These are phyloP conservation scores for Latrodectus elegans DNA, from an alignment of 2,888 invertebrate genomes.

Conservation along the genomic window DNA sequence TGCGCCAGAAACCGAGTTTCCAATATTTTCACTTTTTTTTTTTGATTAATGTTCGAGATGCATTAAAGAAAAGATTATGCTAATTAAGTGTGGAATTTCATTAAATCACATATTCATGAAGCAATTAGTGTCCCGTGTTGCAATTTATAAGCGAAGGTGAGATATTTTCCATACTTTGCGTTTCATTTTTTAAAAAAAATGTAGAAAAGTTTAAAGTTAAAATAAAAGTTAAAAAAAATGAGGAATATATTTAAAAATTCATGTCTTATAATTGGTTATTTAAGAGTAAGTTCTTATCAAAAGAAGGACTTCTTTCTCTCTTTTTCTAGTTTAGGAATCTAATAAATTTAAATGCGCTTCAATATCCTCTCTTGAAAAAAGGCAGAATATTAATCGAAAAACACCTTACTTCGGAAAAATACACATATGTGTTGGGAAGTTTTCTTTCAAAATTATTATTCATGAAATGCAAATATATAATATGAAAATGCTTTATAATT, in stretches of 20 bases:
- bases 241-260: background rate
- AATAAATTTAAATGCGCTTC: background rate
- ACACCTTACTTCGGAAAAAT: too few relatives aligned
- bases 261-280: background rate
- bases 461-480: too few relatives aligned
- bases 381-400: too few relatives aligned
- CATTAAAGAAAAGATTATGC: constrained; percentile 32
- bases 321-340: background rate
- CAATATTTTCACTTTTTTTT: too few relatives aligned
- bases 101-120: constrained; percentile 57
- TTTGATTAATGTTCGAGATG: background rate
- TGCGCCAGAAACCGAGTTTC: too few relatives aligned
- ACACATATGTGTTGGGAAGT: too few relatives aligned
- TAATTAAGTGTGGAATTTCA: constrained; percentile 49
- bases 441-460: too few relatives aligned
- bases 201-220: too few relatives aligned
- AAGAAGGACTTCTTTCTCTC: background rate
- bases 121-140: background rate
- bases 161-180: background rate
- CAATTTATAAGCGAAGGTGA: background rate
- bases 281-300: background rate
- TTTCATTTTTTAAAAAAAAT: background rate
- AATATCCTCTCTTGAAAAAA: too few relatives aligned
- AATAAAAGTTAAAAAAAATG: too few relatives aligned
- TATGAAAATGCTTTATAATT: too few relatives aligned